These are phyloP conservation scores for Drosophila pandora DNA, from an alignment of 1,140 invertebrate species.

Conservation along the genomic window DNA sequence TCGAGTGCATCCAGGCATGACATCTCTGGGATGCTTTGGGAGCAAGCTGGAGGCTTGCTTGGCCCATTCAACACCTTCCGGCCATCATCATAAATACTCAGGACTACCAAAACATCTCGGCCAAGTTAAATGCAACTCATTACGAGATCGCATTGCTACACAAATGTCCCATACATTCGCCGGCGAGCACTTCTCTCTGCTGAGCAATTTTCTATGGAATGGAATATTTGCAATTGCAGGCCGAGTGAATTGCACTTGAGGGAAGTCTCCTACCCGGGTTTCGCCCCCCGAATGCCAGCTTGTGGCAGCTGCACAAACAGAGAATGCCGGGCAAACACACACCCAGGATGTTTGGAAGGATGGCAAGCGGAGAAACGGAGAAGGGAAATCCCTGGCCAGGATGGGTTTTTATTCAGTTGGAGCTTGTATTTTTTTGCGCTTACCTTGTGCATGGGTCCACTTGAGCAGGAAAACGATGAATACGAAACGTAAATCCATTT, in stretches of 20 bases:
- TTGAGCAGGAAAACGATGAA: slow-evolving; percentile 83
- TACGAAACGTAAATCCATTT: slow-evolving; percentile 83
- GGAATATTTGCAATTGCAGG: slow-evolving; percentile 71
- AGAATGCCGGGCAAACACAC: slow-evolving; percentile 65
- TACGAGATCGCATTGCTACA: slow-evolving; percentile 51
- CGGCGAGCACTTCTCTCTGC: slow-evolving; percentile 37
- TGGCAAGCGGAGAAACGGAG: slow-evolving; percentile 1
- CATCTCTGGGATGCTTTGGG: slow-evolving; percentile 8
- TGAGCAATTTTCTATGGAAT: slow-evolving; percentile 74
- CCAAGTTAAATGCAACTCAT: slow-evolving; percentile 74
- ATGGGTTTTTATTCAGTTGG: slow-evolving; percentile 28
- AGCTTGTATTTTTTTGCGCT: slow-evolving; percentile 44
- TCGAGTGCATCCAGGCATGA: slow-evolving; percentile 28
- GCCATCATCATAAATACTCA: slow-evolving; percentile 40
- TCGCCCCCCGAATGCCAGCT: not conserved
- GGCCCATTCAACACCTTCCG: slow-evolving; percentile 46
- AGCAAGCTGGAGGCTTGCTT: slow-evolving; percentile 1
- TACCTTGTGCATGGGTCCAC: slow-evolving; percentile 83
- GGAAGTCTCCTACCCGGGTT: slow-evolving; percentile 2
- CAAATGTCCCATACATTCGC: slow-evolving; percentile 29
- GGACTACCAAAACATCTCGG: slow-evolving; percentile 38
- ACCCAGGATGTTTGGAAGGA: slow-evolving; percentile 12
- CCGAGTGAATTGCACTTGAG: slow-evolving; percentile 64
- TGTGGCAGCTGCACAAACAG: slow-evolving; percentile 70
- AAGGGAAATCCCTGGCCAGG: slow-evolving; percentile 23